These are phyloP conservation scores for Idaea biselata DNA, from an alignment of 2,888 invertebrate genomes.

Conservation along the genomic window DNA sequence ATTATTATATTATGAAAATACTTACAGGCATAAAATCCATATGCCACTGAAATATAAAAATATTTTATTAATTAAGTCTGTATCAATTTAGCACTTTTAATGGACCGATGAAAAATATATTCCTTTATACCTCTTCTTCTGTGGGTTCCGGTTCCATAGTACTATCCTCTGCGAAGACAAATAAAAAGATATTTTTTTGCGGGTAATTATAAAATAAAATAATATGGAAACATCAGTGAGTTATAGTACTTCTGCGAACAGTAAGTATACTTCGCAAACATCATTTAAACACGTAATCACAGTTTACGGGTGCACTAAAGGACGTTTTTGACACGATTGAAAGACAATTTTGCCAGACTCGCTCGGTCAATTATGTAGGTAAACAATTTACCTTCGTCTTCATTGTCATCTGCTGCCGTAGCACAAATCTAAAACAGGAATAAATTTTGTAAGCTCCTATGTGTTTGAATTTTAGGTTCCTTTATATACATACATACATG, in stretches of 20 bases:
- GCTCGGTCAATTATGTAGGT: neutral
- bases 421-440: neutral
- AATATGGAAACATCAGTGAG: too few relatives aligned
- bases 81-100: neutral
- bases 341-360: too few relatives aligned
- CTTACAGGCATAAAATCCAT: conserved; percentile 75
- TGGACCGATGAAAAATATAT: too few relatives aligned
- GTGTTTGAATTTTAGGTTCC: too few relatives aligned
- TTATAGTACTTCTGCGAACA: too few relatives aligned
- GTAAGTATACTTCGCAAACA: too few relatives aligned
- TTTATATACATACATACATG: too few relatives aligned
- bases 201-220: too few relatives aligned
- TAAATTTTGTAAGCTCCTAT: neutral
- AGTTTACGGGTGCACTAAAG: too few relatives aligned
- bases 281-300: too few relatives aligned
- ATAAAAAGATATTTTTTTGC: neutral
- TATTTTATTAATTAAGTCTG: conserved; percentile 2
- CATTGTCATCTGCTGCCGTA: neutral
- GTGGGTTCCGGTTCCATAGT: conserved; percentile 50
- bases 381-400: neutral
- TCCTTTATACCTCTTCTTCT: conserved; percentile 61
- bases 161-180: conserved; percentile 31
- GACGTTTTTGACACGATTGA: too few relatives aligned
- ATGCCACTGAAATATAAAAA: conserved; percentile 59
- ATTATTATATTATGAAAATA: conserved; percentile 13